Evolutionary conservation across 2,888 invertebrate genomes (phyloP).

Genomic region (Platycheirus albimanus): DNA sequence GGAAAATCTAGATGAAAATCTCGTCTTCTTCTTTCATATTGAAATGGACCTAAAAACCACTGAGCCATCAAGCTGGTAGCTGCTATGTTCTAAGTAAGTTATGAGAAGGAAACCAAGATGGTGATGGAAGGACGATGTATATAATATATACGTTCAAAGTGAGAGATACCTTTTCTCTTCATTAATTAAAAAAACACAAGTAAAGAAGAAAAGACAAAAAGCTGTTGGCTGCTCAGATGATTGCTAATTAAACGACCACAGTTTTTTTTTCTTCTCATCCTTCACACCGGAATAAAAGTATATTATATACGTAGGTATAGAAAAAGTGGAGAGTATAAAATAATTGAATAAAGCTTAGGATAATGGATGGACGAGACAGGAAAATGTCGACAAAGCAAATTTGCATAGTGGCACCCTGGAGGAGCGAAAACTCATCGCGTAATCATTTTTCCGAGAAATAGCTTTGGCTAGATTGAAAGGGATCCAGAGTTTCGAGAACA

Average conservation of each 20-base stretch:
- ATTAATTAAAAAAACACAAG: slow-evolving; percentile 54
- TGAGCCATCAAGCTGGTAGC: background rate
- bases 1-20: slow-evolving; percentile 17
- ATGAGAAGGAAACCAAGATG: slow-evolving; percentile 7
- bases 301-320: background rate
- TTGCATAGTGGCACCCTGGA: slow-evolving; percentile 32
- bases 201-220: slow-evolving; percentile 47
- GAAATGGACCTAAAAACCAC: background rate
- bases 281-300: slow-evolving; percentile 50
- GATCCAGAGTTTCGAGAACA: too few relatives aligned
- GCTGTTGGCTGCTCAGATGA: slow-evolving; percentile 48
- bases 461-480: background rate
- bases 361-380: slow-evolving; percentile 19
- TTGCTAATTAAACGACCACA: slow-evolving; percentile 67
- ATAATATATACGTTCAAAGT: background rate
- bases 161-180: slow-evolving; percentile 18
- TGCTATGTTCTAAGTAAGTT: slow-evolving; percentile 17
- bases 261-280: slow-evolving; percentile 6
- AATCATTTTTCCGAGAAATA: background rate
- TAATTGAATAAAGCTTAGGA: slow-evolving; percentile 19
- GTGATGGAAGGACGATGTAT: slow-evolving; percentile 9
- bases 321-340: background rate
- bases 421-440: slow-evolving; percentile 1
- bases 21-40: slow-evolving; percentile 11
- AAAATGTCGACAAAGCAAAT: slow-evolving; percentile 26